These are phyloP conservation scores for Tor tambroides DNA, from an alignment of 2,113 vertebrate species.

Conservation along the genomic window DNA sequence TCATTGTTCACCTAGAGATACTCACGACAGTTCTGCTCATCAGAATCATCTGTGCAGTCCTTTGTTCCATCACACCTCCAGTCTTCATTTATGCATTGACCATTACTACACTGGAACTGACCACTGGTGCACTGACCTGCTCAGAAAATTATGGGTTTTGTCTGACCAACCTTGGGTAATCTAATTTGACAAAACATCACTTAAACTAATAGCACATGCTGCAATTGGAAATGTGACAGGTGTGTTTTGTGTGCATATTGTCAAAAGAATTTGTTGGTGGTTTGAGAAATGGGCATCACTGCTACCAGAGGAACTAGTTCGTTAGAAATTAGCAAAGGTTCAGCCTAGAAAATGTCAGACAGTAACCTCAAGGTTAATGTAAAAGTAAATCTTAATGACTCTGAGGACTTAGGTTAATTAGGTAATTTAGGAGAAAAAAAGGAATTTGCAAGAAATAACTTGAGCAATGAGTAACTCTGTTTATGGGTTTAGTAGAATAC, in stretches of 20 bases:
- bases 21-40: conserved; percentile 76
- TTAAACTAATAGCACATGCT: too few species aligned
- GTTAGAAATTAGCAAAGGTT: not conserved
- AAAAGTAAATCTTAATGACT: not conserved
- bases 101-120: conserved; percentile 71
- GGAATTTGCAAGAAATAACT: conserved; percentile 8
- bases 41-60: conserved; percentile 74
- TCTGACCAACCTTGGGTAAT: not conserved
- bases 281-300: not conserved
- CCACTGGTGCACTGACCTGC: conserved; percentile 65
- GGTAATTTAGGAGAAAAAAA: not conserved
- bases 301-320: too few species aligned
- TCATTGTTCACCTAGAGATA: conserved; percentile 35
- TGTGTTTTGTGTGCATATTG: not conserved
- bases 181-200: not conserved
- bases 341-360: not conserved
- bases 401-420: not conserved
- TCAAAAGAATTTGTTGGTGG: not conserved
- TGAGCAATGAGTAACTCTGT: conserved; percentile 67
- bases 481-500: conserved; percentile 60
- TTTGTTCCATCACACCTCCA: conserved; percentile 75
- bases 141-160: not conserved
- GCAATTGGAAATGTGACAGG: not conserved
- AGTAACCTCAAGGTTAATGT: not conserved
- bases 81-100: conserved; percentile 69